phyloP scores from a whole-genome alignment of 2,797 vertebrate species.

The Triplophysa yarkandensis region DNA sequence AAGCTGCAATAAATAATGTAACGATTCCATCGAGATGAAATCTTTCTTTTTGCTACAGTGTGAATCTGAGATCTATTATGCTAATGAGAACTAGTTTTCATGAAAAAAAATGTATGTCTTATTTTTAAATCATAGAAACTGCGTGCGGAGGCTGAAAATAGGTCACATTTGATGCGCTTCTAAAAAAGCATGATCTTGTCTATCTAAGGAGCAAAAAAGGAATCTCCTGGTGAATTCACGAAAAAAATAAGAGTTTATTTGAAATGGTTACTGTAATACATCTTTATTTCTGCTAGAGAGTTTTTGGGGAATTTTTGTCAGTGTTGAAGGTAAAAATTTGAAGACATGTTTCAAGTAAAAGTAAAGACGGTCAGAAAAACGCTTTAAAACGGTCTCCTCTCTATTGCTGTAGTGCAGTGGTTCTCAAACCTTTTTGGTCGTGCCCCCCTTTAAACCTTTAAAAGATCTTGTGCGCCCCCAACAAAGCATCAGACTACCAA shows the following conservation, averaged over 20 bases:
- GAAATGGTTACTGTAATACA: constrained; percentile 7
- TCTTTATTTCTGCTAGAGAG: neutral
- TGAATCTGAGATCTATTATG: constrained; percentile 7
- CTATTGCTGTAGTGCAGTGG: no score
- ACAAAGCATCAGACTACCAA: no score
- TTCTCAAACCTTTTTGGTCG: no score
- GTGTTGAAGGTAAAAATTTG: constrained; percentile 19
- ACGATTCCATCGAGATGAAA: constrained; percentile 14
- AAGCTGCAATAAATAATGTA: constrained; percentile 7
- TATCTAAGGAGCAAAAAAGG: constrained; percentile 26
- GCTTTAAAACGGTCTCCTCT: no score
- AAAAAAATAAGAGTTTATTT: constrained; percentile 11
- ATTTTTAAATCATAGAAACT: constrained; percentile 15
- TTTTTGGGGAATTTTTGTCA: neutral
- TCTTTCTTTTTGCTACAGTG: neutral
- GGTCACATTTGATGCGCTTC: constrained; percentile 37
- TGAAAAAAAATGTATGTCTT: neutral
- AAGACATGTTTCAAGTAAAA: neutral
- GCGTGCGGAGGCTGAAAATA: constrained; percentile 29
- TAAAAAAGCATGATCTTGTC: constrained; percentile 24
- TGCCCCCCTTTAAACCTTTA: no score
- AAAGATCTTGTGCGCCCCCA: no score
- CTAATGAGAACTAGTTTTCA: constrained; percentile 31
- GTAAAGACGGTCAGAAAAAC: no score
- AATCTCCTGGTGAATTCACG: constrained; percentile 16